These are phyloP conservation scores for Hydropsyche tenuis DNA, from an alignment of 1,140 invertebrate species.

Conservation along the genomic window DNA sequence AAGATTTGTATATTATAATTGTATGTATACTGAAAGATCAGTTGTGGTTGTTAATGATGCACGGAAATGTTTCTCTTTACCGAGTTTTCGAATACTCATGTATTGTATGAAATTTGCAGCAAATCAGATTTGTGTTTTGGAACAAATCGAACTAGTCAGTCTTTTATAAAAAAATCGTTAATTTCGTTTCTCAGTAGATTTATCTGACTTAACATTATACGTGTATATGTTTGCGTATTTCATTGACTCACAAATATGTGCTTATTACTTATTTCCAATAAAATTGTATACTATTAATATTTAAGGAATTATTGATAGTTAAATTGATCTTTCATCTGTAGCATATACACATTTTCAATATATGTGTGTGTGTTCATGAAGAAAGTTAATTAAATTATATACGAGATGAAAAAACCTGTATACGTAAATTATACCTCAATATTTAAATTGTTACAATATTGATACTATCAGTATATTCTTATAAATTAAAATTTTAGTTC, in stretches of 20 bases:
- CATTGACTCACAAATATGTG: slow-evolving; percentile 6
- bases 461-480: slow-evolving; percentile 26
- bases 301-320: slow-evolving; percentile 32
- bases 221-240: no score
- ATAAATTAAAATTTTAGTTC: slow-evolving; percentile 1
- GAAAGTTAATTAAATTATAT: slow-evolving; percentile 29
- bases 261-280: slow-evolving; percentile 21
- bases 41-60: slow-evolving; percentile 9
- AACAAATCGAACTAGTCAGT: slow-evolving; percentile 12
- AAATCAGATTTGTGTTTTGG: neutral
- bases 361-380: neutral
- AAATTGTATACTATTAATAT: slow-evolving; percentile 39
- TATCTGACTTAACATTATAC: no score
- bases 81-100: slow-evolving; percentile 9
- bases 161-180: slow-evolving; percentile 4
- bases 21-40: slow-evolving; percentile 21
- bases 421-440: slow-evolving; percentile 62
- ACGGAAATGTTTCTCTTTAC: slow-evolving; percentile 19
- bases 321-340: neutral
- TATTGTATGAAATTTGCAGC: neutral
- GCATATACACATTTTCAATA: neutral
- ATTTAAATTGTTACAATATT: slow-evolving; percentile 52
- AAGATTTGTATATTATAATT: slow-evolving; percentile 20
- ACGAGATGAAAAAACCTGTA: slow-evolving; percentile 53
- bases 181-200: neutral